These are phyloP conservation scores for Etia nguti DNA, from an alignment of 2,113 vertebrate species.

Conservation along the genomic window DNA sequence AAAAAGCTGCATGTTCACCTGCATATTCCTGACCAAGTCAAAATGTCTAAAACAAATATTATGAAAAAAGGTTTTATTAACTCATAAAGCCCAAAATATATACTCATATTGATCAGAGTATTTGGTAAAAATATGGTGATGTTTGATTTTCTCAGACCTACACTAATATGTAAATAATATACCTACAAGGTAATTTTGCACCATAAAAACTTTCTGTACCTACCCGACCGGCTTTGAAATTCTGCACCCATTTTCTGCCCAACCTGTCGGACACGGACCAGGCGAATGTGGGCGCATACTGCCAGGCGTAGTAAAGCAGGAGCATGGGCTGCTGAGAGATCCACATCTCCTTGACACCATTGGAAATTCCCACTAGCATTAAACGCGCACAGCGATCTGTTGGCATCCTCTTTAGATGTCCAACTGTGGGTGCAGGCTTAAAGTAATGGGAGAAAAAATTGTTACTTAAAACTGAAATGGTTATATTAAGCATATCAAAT, in stretches of 20 bases:
- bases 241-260: constrained; percentile 81
- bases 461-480: background rate
- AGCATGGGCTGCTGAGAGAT: constrained; percentile 84
- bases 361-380: constrained; percentile 81
- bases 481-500: background rate
- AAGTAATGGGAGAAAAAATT: background rate
- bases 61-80: background rate
- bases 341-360: constrained; percentile 88
- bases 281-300: constrained; percentile 84
- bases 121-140: background rate
- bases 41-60: background rate
- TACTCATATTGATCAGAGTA: background rate
- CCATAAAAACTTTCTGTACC: background rate
- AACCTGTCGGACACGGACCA: constrained; percentile 75
- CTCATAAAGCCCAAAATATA: background rate
- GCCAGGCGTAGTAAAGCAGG: constrained; percentile 80
- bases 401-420: constrained; percentile 86
- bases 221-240: constrained; percentile 87
- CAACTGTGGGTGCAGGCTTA: constrained; percentile 44
- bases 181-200: background rate
- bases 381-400: constrained; percentile 81
- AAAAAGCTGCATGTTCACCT: background rate
- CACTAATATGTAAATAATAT: background rate
- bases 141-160: background rate
- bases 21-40: background rate